Percentiles rank a stretch among this genome's conserved stretches.
Conservation (phyloP, 2,888 invertebrate species). For the Drosophila nr. fundita region DNA sequence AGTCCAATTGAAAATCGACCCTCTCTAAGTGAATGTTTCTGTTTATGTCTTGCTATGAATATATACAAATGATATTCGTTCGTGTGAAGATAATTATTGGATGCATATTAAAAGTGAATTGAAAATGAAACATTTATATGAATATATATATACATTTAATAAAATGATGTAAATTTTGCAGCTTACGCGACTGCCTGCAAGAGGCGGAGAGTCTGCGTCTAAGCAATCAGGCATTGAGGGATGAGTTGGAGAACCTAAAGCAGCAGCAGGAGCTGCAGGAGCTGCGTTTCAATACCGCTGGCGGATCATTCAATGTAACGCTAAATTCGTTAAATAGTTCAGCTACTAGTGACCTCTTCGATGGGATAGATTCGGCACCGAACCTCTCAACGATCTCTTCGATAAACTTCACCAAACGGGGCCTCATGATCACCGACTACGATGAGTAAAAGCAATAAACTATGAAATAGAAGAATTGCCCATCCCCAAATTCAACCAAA, state of each 20-base stretch:
- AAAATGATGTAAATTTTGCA: constrained; percentile 28
- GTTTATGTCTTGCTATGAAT: not conserved
- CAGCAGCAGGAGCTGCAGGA: constrained; percentile 69
- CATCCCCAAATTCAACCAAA: constrained; percentile 40
- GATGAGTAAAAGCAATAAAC: constrained; percentile 65
- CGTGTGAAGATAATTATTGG: not conserved
- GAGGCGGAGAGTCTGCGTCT: constrained; percentile 80
- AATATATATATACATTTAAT: not conserved
- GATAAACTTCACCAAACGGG: constrained; percentile 75
- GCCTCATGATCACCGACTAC: constrained; percentile 80
- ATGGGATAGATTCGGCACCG: constrained; percentile 61
- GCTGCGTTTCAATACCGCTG: constrained; percentile 58
- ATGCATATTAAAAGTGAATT: not conserved
- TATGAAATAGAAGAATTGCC: not conserved
- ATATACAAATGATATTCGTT: not conserved
- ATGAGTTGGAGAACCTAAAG: constrained; percentile 75
- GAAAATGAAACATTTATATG: too few species aligned
- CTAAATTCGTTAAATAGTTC: constrained; percentile 73
- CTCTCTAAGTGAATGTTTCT: not conserved
- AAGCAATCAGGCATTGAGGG: constrained; percentile 79
- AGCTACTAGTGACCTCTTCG: constrained; percentile 74
- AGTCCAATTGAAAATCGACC: not conserved
- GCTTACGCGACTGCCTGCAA: constrained; percentile 82
- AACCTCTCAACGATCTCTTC: constrained; percentile 61
- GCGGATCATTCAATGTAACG: constrained; percentile 68